A percentile compares a stretch with the other conserved stretches of the same genome.
Conservation (phyloP, 2,113 vertebrate species). For the Plestiodon gilberti region DNA sequence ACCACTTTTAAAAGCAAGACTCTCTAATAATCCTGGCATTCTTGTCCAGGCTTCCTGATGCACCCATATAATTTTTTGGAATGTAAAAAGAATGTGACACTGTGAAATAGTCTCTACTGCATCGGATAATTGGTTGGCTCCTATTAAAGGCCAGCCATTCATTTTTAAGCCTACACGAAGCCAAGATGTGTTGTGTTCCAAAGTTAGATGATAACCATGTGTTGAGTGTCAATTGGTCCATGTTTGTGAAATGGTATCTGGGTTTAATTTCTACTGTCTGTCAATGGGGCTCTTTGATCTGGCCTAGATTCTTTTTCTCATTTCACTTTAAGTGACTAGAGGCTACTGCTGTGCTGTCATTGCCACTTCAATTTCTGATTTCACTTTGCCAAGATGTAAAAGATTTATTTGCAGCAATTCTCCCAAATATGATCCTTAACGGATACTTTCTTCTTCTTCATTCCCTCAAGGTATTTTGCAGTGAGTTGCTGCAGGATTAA, state of each 20-base stretch:
- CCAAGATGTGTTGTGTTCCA: slow-evolving; percentile 72
- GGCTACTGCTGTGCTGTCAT: slow-evolving; percentile 78
- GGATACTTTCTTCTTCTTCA: slow-evolving; percentile 21
- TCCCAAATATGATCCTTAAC: slow-evolving; percentile 50
- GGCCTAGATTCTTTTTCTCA: slow-evolving; percentile 74
- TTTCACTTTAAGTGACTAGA: slow-evolving; percentile 78
- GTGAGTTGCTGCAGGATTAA: slow-evolving; percentile 51
- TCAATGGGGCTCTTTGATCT: slow-evolving; percentile 79
- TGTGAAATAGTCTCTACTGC: slow-evolving; percentile 28
- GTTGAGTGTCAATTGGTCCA: slow-evolving; percentile 68
- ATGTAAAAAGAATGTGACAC: not conserved
- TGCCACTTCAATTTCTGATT: slow-evolving; percentile 69
- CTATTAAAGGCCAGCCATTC: slow-evolving; percentile 61
- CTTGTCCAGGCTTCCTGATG: slow-evolving; percentile 14
- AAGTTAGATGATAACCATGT: slow-evolving; percentile 77
- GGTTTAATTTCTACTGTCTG: slow-evolving; percentile 82
- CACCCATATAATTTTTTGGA: slow-evolving; percentile 20
- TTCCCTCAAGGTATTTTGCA: slow-evolving; percentile 51
- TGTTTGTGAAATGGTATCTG: slow-evolving; percentile 76
- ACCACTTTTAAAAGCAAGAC: not conserved
- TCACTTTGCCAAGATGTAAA: slow-evolving; percentile 65
- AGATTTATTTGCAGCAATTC: slow-evolving; percentile 75
- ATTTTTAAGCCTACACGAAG: slow-evolving; percentile 53
- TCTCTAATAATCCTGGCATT: slow-evolving; percentile 14
- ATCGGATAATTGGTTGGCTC: slow-evolving; percentile 50